Percentiles rank a stretch among this genome's conserved stretches.
Conservation (phyloP, 2,113 vertebrate species). For the Hyperopisus bebe region DNA sequence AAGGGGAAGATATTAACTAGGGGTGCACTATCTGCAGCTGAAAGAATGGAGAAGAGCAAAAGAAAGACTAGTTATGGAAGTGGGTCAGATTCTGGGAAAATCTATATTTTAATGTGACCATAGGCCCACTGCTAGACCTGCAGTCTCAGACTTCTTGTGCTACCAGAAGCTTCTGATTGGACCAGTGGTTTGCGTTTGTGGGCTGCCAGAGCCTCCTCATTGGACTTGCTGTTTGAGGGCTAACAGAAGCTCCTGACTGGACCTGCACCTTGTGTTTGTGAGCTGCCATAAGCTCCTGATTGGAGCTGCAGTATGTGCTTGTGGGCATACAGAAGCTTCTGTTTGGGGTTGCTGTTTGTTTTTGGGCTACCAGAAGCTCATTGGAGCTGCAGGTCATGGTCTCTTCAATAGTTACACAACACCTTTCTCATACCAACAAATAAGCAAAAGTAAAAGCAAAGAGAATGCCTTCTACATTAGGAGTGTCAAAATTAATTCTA, state of each 20-base stretch:
- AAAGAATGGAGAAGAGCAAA: background rate
- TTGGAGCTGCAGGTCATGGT: background rate
- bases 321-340: background rate
- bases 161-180: background rate
- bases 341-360: background rate
- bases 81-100: background rate
- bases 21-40: background rate
- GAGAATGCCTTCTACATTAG: background rate
- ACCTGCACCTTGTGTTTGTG: background rate
- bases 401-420: background rate
- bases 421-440: background rate
- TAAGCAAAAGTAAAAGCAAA: background rate
- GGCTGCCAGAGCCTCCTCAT: background rate
- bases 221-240: background rate
- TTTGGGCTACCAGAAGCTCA: background rate
- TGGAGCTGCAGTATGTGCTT: background rate
- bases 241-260: background rate
- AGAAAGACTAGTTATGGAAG: background rate
- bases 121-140: background rate
- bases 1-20: background rate
- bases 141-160: background rate
- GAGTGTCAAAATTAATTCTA: background rate
- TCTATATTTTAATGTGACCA: background rate
- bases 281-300: background rate
- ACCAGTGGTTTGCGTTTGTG: background rate